Base-by-base conservation (phyloP, 2,888 invertebrate species). In the Aphrophora alni region DNA sequence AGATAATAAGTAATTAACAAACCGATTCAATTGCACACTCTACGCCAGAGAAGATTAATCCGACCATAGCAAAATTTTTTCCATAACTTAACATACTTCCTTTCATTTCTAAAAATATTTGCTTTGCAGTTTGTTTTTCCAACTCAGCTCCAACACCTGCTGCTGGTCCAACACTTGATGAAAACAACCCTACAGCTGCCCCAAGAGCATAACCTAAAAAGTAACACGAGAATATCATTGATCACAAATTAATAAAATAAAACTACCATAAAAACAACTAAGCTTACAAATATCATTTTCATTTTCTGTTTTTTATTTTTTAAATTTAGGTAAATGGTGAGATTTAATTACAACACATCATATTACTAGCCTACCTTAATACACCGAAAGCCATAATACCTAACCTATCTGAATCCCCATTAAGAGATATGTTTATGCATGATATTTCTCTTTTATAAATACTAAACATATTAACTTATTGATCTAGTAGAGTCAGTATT, bases 61-160 rank as follows among this genome's bases (percentile, higher is more conserved):
- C 99, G 84, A 99, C 93, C 70, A 98, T 91, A 0, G 98, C 99
- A 91, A 99, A 99, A 89, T 99, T 99, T 89, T 99, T 99, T 0
- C 97, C 99, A 88, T 99, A 98, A 80, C 97, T 93, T 80, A 96
- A 89, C 84, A 98, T 97, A 0, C 98, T 94, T 0, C 91, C 90
- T 87, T 95, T 96, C 97, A 99, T 98, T 89, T 99, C 98, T 80
- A 92, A 90, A 79, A 98, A 92, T 51, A 98, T 95, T 89, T 97
- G 94, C 85, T 94, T 90, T 0, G 96, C 97, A 0, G 96, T 95
- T 87, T 95, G 95, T 86, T 95, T 94, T 85, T 93, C 94, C 85
- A 94, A 93, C 83, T 91, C 91, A 27, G 84, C 84, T 4, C 91
- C 93, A 14, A 92, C 90, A 76, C 90, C 90, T 1, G 94, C 91